phyloP scores from a whole-genome alignment of 2,888 invertebrate species.

The Panopea generosa region DNA sequence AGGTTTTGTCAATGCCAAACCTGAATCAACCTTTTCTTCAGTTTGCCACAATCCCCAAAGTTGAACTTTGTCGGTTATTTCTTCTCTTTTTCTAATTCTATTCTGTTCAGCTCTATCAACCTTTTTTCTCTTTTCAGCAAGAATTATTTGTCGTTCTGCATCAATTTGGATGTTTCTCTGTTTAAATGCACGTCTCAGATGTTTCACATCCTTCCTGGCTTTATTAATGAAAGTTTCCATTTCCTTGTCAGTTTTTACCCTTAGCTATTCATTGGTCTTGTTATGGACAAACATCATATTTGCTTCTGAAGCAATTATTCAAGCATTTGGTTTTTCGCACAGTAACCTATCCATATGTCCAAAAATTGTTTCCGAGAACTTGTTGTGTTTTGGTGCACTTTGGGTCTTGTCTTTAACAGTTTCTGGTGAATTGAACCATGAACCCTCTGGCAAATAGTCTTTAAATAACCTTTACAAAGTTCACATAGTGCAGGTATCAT shows the following conservation, averaged over 20 bases:
- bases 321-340: slow-evolving; percentile 37
- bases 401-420: slow-evolving; percentile 4
- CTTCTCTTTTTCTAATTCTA: no score
- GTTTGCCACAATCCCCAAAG: slow-evolving; percentile 57
- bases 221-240: slow-evolving; percentile 4
- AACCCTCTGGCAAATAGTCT: neutral
- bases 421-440: neutral
- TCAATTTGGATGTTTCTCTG: slow-evolving; percentile 1
- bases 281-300: slow-evolving; percentile 48
- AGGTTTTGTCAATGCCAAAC: slow-evolving; percentile 22
- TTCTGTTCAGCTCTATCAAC: slow-evolving; percentile 1
- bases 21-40: slow-evolving; percentile 36
- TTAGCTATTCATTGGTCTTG: slow-evolving; percentile 32
- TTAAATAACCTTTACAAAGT: neutral
- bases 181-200: slow-evolving; percentile 5
- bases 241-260: slow-evolving; percentile 3
- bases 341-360: slow-evolving; percentile 36
- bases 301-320: slow-evolving; percentile 27
- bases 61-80: slow-evolving; percentile 32
- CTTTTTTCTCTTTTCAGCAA: slow-evolving; percentile 4
- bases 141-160: no score
- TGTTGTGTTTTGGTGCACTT: slow-evolving; percentile 2
- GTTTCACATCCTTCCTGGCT: slow-evolving; percentile 35
- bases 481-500: neutral
- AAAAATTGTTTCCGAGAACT: slow-evolving; percentile 15